Base-by-base conservation (phyloP, 2,888 invertebrate species). In the Melinaea marsaeus region DNA sequence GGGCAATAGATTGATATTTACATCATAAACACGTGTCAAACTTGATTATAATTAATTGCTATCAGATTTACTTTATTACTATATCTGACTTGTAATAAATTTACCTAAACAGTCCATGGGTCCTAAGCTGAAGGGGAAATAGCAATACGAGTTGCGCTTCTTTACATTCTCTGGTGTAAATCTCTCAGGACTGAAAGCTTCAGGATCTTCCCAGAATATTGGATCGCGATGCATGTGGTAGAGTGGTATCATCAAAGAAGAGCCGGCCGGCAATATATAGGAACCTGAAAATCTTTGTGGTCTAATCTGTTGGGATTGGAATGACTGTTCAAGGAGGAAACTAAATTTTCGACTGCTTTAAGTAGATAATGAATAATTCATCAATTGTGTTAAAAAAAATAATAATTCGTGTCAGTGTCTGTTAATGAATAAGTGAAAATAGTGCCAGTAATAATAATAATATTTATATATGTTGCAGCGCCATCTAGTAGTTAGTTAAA, bases 61-160 rank as follows among this genome's bases (percentile, higher is more conserved):
- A 34, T 51, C 2, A 51, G 13, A 33, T 34, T 13, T 13, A 32
- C 13, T 45, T 22, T 1, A 4, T 47, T 13, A 13, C 2, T 47
- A n/a, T n/a, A 4, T 47, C 13, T 47, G 22, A 22, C 22, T 22
- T 22, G n/a, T 13, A 22, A 48, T 46, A 4, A 2, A 48, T 69
- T 70, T 66, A 89, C 88, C 89, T 63, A 88, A 74, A 71, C 88
- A 89, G 74, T 88, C 86, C 89, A 89, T 89, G 48, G 86, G 79
- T 47, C 89, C 88, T 55, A 83, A 74, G 69, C 88, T 86, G 63
- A 88, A 89, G 0, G 89, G 88, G 42, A 89, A 74, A 62, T 83
- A 89, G 64, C 80, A 79, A 70, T 79, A 78, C 0, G 85, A 79
- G 11, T 81, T 83, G 1, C 85, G 78, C 5, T 69, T 64, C 57